Evolutionary conservation across 2,888 invertebrate species (phyloP).

Genomic region (Labia minor): DNA sequence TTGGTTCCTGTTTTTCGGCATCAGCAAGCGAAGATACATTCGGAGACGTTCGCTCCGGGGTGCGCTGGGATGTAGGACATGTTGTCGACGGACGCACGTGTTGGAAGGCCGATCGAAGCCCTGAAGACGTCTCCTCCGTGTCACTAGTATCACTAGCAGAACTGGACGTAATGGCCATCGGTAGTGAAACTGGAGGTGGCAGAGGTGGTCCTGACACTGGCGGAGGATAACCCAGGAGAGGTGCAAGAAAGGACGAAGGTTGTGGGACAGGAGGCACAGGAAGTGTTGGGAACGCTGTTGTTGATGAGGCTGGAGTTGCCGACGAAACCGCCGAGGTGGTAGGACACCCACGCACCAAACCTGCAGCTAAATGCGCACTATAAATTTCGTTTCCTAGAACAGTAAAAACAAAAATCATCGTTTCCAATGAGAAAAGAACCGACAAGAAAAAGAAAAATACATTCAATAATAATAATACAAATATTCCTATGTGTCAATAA

Average conservation of each 20-base stretch:
- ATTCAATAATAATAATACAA: too few relatives aligned
- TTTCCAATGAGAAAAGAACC: too few relatives aligned
- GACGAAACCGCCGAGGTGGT: not conserved
- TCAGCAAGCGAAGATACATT: too few relatives aligned
- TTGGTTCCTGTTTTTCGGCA: not conserved
- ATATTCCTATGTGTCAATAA: too few relatives aligned
- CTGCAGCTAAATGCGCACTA: not conserved
- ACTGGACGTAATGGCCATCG: too few relatives aligned
- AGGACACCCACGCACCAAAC: not conserved
- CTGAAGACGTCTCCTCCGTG: not conserved
- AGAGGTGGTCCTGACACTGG: not conserved
- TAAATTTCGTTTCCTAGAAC: too few relatives aligned
- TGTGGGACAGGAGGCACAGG: not conserved
- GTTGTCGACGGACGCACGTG: not conserved
- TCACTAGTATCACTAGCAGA: not conserved
- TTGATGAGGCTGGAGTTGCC: not conserved
- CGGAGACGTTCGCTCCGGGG: too few relatives aligned
- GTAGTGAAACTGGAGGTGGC: not conserved
- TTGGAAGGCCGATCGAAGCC: not conserved
- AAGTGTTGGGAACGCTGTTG: not conserved
- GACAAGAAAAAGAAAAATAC: too few relatives aligned
- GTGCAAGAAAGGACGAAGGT: not conserved
- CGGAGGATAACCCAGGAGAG: not conserved
- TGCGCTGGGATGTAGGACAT: too few relatives aligned
- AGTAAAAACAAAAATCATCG: too few relatives aligned